Evolutionary conservation across 2,888 invertebrate species (phyloP).

Genomic region (Halictus quadricinctus): DNA sequence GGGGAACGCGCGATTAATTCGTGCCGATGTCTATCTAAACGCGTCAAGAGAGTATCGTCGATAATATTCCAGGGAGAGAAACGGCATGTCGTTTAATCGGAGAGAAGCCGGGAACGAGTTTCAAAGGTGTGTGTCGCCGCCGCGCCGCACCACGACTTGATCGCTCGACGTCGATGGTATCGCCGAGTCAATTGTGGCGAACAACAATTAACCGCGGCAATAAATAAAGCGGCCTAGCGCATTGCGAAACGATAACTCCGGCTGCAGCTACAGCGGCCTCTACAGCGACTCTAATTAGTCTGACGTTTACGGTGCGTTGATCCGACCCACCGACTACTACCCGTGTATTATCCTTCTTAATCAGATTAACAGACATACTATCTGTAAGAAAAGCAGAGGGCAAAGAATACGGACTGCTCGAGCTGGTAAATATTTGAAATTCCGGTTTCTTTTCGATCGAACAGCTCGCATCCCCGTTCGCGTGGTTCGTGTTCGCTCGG

Average conservation of each 20-base stretch:
- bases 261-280: constrained; percentile 48
- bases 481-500: background rate
- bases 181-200: constrained; percentile 53
- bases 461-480: background rate
- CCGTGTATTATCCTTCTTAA: constrained; percentile 45
- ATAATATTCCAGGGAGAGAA: constrained; percentile 36
- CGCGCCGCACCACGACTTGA: constrained; percentile 28
- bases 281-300: constrained; percentile 69
- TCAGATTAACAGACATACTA: constrained; percentile 12
- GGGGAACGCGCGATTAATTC: constrained; percentile 19
- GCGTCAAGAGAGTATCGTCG: background rate
- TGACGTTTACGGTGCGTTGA: constrained; percentile 68
- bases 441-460: too few species aligned
- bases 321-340: constrained; percentile 48
- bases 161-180: constrained; percentile 58
- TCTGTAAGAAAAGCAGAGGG: background rate
- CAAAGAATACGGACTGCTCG: background rate
- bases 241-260: constrained; percentile 69
- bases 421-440: background rate
- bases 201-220: constrained; percentile 70
- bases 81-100: background rate
- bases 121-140: constrained; percentile 28
- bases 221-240: constrained; percentile 66
- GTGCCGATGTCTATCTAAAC: constrained; percentile 35
- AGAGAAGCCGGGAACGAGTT: constrained; percentile 12